Evolutionary conservation across 2,888 invertebrate genomes (phyloP).

Genomic region (Dryocosmus kuriphilus): DNA sequence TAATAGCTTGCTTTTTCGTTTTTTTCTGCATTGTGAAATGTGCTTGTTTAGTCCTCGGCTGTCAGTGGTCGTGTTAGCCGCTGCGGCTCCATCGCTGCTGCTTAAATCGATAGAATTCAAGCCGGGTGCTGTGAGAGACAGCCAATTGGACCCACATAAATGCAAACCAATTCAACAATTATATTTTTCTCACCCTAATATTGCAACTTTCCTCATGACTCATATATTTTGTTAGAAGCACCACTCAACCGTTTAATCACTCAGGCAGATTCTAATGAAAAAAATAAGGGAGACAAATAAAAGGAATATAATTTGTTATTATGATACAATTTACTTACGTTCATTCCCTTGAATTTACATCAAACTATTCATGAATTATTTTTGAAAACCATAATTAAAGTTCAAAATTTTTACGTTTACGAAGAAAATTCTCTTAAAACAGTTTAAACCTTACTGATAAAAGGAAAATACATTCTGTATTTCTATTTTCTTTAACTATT

Average conservation of each 20-base stretch:
- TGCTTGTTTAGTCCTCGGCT: background rate
- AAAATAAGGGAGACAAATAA: background rate
- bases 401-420: no score
- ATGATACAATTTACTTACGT: no score
- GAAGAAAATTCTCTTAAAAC: background rate
- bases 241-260: background rate
- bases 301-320: background rate
- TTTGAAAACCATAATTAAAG: no score
- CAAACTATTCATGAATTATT: no score
- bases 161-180: background rate
- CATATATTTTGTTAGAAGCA: background rate
- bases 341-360: no score
- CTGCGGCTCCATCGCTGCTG: background rate
- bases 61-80: background rate
- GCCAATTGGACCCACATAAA: background rate
- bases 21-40: background rate
- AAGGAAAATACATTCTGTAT: no score
- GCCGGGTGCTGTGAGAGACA: background rate
- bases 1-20: background rate
- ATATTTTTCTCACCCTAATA: background rate
- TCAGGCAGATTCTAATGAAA: background rate
- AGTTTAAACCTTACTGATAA: background rate
- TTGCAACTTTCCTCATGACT: background rate
- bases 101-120: constrained; percentile 26
- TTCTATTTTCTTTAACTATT: no score